phyloP scores from a whole-genome alignment of 2,888 invertebrate species.

The Pseudococcus viburni region DNA sequence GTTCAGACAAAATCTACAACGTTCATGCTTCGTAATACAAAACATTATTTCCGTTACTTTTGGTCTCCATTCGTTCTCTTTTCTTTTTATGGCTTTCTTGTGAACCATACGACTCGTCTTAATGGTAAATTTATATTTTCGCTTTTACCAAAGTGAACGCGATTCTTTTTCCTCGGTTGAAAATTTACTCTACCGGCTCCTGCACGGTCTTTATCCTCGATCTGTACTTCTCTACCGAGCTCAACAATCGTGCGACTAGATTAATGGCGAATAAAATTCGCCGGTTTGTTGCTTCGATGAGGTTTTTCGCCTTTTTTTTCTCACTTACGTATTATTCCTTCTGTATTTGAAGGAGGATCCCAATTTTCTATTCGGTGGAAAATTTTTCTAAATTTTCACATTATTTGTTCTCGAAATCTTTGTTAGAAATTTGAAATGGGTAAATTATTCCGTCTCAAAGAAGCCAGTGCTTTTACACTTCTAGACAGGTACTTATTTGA shows the following conservation, averaged over 20 bases:
- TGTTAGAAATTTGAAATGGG: too few species aligned
- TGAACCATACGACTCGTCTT: background rate
- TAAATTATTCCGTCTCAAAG: too few species aligned
- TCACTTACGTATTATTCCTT: background rate
- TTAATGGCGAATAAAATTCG: conserved; percentile 36
- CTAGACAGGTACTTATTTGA: too few species aligned
- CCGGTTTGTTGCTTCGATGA: background rate
- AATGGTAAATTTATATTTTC: conserved; percentile 47
- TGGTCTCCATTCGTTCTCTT: background rate
- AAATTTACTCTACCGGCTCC: background rate
- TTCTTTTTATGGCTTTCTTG: background rate
- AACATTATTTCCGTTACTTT: conserved; percentile 38
- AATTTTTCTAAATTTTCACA: background rate
- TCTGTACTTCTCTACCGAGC: background rate
- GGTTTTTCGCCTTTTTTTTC: conserved; percentile 10
- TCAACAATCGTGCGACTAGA: conserved; percentile 14
- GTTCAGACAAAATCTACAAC: conserved; percentile 11
- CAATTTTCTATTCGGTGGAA: background rate
- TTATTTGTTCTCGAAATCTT: background rate
- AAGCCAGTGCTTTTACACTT: too few species aligned
- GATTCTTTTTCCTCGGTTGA: background rate
- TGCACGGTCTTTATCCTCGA: conserved; percentile 1
- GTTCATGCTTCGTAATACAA: conserved; percentile 40
- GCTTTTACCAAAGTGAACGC: conserved; percentile 3
- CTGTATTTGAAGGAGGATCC: background rate